These are phyloP conservation scores for Epinotia nisella DNA, from an alignment of 2,888 invertebrate genomes.

Conservation along the genomic window DNA sequence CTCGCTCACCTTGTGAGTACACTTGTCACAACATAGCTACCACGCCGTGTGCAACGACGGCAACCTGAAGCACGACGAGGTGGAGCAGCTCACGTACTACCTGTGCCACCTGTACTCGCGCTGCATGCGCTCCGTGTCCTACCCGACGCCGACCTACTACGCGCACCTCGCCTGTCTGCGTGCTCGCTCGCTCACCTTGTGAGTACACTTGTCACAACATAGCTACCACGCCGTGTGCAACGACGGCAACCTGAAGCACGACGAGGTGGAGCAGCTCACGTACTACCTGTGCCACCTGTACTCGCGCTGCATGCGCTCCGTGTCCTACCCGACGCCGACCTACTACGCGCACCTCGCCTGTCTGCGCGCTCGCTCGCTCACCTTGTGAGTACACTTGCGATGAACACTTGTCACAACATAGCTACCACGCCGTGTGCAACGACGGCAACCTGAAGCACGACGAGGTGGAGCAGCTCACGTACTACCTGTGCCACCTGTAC, in stretches of 20 bases:
- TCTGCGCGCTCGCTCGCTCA: conserved; percentile 86
- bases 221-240: conserved; percentile 93
- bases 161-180: too few species aligned
- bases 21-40: conserved; percentile 72
- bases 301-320: conserved; percentile 91
- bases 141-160: conserved; percentile 88
- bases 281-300: conserved; percentile 95
- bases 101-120: conserved; percentile 94
- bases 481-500: conserved; percentile 94
- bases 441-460: conserved; percentile 89
- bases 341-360: conserved; percentile 96
- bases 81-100: conserved; percentile 92
- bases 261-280: conserved; percentile 91
- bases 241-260: conserved; percentile 88
- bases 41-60: conserved; percentile 93
- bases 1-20: conserved; percentile 78
- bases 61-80: conserved; percentile 87
- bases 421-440: conserved; percentile 94
- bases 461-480: conserved; percentile 91
- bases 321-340: conserved; percentile 94
- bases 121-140: conserved; percentile 92
- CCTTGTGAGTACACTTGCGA: conserved; percentile 59
- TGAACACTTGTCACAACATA: conserved; percentile 81
- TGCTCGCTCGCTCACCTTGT: conserved; percentile 66
- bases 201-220: not conserved